Percentiles rank a stretch among this genome's conserved stretches.
These are phyloP conservation scores for Caranx melampygus DNA, from an alignment of 2,113 vertebrate genomes.

Conservation along the genomic window DNA sequence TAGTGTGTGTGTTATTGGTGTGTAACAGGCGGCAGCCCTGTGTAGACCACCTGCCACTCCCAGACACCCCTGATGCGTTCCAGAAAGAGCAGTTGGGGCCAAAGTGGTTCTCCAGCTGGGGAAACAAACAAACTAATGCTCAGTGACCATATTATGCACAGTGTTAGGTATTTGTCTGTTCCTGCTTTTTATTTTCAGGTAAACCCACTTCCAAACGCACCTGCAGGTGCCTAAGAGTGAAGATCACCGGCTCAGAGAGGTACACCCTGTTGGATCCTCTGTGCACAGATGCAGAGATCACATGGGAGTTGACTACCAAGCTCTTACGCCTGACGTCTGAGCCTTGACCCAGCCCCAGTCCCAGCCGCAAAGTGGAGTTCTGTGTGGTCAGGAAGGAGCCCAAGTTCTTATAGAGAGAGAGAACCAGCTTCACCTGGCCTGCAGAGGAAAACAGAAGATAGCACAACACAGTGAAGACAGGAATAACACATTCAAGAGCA, in stretches of 20 bases:
- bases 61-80: conserved; percentile 91
- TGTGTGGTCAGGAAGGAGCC: conserved; percentile 92
- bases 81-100: conserved; percentile 96
- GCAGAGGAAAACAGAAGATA: conserved; percentile 7
- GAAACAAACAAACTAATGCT: conserved; percentile 39
- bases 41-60: conserved; percentile 92
- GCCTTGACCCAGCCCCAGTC: conserved; percentile 75
- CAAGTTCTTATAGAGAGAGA: conserved; percentile 92
- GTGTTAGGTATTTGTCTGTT: not conserved
- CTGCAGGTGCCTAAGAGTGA: conserved; percentile 92
- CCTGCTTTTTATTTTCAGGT: not conserved
- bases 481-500: not conserved
- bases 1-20: conserved; percentile 95
- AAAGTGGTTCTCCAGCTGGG: conserved; percentile 92
- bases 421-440: conserved; percentile 91
- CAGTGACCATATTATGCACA: not conserved
- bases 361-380: conserved; percentile 89
- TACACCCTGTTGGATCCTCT: conserved; percentile 92
- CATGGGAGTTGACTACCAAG: conserved; percentile 92
- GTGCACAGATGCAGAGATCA: conserved; percentile 95
- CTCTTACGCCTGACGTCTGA: conserved; percentile 76
- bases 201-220: conserved; percentile 63
- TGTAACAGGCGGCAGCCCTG: conserved; percentile 92
- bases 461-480: not conserved
- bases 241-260: conserved; percentile 92